Percentiles rank a stretch among this genome's conserved stretches.
Evolutionary conservation across 2,888 invertebrate species (phyloP).

Genomic region (Argyra leucocephala): DNA sequence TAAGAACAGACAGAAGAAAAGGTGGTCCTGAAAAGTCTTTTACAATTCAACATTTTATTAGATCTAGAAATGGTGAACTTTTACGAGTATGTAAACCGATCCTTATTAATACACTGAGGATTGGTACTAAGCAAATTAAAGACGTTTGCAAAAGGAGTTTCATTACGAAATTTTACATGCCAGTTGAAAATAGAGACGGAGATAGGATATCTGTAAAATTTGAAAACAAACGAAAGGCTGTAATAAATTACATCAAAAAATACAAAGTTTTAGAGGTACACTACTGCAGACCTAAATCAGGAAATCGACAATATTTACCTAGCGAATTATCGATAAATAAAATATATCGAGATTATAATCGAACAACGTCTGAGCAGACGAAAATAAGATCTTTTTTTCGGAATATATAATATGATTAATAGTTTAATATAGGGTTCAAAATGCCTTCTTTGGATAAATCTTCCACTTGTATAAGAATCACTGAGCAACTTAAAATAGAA

Average conservation of each 20-base stretch:
- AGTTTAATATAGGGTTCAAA: background rate
- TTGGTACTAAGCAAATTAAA: no score
- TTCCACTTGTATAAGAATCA: background rate
- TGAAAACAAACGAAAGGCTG: background rate
- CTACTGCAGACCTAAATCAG: background rate
- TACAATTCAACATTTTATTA: no score
- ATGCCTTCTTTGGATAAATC: background rate
- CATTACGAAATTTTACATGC: background rate
- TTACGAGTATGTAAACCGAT: no score
- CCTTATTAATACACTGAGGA: no score
- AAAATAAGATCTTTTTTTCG: background rate
- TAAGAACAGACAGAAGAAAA: no score
- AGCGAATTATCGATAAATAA: background rate
- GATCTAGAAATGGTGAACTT: no score
- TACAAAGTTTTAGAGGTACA: constrained; percentile 4
- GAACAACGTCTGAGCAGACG: background rate
- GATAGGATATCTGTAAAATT: background rate
- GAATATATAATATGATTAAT: background rate
- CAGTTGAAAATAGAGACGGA: background rate
- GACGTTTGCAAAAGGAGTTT: no score
- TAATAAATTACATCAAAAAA: background rate
- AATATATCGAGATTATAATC: background rate
- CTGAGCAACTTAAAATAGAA: background rate
- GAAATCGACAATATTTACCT: background rate
- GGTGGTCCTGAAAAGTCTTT: no score